Conservation (phyloP, 1,140 invertebrate genomes). For the Zaprionus lachaisei region DNA sequence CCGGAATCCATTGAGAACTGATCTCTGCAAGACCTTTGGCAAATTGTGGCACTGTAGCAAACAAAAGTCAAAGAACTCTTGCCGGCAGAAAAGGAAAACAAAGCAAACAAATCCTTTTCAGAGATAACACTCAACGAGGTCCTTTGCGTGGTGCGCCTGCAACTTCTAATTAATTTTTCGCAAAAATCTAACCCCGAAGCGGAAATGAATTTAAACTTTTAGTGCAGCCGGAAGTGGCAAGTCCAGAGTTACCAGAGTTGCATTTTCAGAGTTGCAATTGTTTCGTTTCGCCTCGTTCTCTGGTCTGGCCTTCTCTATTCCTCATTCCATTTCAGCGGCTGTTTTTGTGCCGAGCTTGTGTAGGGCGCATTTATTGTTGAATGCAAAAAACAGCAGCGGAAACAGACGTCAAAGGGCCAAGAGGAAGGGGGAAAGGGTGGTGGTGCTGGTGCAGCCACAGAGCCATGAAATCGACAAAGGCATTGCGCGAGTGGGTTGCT, state of each 20-base stretch:
- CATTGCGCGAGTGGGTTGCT: not conserved
- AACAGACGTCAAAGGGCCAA: conserved; percentile 44
- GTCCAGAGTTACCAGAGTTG: conserved; percentile 61
- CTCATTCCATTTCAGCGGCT: conserved; percentile 13
- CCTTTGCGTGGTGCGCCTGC: conserved; percentile 56
- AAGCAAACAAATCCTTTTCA: conserved; percentile 44
- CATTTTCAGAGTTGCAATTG: conserved; percentile 52
- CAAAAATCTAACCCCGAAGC: conserved; percentile 45
- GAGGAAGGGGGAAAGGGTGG: not conserved
- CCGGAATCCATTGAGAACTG: not conserved
- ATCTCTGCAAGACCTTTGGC: conserved; percentile 21
- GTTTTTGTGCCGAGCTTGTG: conserved; percentile 14
- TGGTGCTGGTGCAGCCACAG: not conserved
- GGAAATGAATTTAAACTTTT: conserved; percentile 80
- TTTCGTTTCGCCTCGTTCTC: conserved; percentile 34
- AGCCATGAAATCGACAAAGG: conserved; percentile 25
- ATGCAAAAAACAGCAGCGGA: conserved; percentile 37
- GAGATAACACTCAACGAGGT: conserved; percentile 36
- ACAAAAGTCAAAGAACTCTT: conserved; percentile 14
- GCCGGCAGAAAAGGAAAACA: not conserved
- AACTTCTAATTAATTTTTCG: conserved; percentile 78
- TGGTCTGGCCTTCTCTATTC: conserved; percentile 16
- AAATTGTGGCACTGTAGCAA: conserved; percentile 26
- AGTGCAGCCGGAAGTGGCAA: conserved; percentile 65
- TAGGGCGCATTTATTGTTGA: conserved; percentile 58